Conservation (phyloP, 2,888 invertebrate species). For the Leptopilina drosophilae region DNA sequence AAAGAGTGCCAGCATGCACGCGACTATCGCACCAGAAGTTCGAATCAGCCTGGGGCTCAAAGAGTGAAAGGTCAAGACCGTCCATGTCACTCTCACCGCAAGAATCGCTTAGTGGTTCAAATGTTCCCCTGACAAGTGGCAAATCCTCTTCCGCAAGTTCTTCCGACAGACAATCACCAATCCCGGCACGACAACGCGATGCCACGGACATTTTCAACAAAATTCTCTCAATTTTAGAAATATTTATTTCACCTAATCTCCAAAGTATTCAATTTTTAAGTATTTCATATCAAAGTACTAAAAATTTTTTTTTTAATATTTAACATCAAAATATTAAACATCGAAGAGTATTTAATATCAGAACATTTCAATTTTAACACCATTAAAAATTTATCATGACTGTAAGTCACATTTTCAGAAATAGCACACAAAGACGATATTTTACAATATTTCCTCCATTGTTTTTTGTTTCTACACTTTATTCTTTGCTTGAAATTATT, state of each 20-base stretch:
- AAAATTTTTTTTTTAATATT: no score
- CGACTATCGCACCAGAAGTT: conserved; percentile 73
- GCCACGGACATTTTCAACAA: conserved; percentile 63
- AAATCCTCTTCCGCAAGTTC: conserved; percentile 54
- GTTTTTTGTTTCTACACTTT: no score
- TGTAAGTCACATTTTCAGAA: no score
- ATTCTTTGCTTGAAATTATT: no score
- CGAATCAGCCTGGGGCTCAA: conserved; percentile 80
- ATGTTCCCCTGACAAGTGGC: conserved; percentile 71
- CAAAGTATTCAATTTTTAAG: no score
- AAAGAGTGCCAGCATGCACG: conserved; percentile 73
- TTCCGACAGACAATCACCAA: conserved; percentile 53
- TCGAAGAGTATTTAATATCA: no score
- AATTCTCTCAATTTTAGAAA: conserved; percentile 18
- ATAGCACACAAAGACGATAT: no score
- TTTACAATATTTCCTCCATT: no score
- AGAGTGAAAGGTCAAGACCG: conserved; percentile 82
- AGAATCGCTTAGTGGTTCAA: conserved; percentile 81
- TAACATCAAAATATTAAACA: no score
- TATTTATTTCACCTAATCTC: not conserved
- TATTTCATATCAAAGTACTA: no score
- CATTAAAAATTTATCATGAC: no score
- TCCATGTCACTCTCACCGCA: conserved; percentile 83
- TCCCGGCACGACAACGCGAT: conserved; percentile 58
- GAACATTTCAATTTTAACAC: no score